phyloP scores from a whole-genome alignment of 1,140 invertebrate genomes.

The Oreohelix idahoensis region DNA sequence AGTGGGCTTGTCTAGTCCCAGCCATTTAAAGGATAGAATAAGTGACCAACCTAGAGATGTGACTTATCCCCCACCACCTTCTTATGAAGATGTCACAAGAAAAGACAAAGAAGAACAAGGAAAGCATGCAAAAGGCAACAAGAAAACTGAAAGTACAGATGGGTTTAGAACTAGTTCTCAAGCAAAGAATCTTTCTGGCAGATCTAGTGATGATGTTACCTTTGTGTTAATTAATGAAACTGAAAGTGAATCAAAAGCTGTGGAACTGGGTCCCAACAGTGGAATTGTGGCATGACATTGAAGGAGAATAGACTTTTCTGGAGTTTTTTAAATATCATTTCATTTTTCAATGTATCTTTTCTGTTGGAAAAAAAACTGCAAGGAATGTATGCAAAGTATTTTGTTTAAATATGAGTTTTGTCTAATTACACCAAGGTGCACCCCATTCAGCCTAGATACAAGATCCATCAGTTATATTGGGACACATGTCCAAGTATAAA shows the following conservation, averaged over 20 bases:
- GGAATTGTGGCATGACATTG: conserved; percentile 67
- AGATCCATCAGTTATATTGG: no score
- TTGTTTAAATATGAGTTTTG: no score
- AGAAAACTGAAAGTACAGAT: conserved; percentile 27
- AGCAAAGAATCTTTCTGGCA: conserved; percentile 9
- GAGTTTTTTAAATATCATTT: neutral
- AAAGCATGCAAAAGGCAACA: neutral
- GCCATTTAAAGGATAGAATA: neutral
- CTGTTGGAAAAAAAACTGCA: no score
- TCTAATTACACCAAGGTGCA: no score
- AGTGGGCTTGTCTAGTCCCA: neutral
- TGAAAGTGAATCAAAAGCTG: conserved; percentile 52
- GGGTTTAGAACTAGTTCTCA: conserved; percentile 9
- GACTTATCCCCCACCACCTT: neutral
- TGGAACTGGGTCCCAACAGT: conserved; percentile 68
- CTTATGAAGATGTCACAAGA: neutral
- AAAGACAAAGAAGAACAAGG: neutral
- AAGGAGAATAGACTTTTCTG: neutral
- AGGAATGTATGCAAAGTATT: no score
- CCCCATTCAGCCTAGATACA: no score
- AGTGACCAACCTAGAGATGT: neutral
- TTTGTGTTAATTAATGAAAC: conserved; percentile 30
- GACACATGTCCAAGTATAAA: no score
- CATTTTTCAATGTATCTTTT: neutral
- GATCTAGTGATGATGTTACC: conserved; percentile 22